phyloP scores from a whole-genome alignment of 2,797 vertebrate genomes.

The Tachyglossus aculeatus region DNA sequence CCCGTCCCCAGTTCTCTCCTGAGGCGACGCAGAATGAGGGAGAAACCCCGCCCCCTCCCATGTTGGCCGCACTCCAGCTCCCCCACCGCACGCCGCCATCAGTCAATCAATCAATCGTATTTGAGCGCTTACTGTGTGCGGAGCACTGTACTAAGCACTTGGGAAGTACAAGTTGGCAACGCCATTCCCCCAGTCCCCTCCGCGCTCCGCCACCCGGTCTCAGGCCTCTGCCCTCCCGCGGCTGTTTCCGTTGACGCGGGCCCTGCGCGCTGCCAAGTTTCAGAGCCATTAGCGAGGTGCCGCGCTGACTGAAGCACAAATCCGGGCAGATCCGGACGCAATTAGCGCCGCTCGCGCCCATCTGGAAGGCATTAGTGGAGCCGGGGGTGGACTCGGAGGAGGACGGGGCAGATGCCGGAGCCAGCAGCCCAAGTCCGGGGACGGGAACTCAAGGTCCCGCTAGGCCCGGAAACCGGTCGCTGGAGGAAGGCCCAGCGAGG shows the following conservation, averaged over 20 bases:
- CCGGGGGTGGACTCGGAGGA: conserved; percentile 48
- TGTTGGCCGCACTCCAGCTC: neutral
- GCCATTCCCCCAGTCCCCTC: no score
- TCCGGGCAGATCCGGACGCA: conserved; percentile 90
- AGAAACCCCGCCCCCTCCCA: neutral
- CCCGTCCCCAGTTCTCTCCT: no score
- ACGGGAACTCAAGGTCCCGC: no score
- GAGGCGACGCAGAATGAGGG: conserved; percentile 53
- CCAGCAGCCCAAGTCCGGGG: no score
- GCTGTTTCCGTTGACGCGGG: conserved; percentile 77
- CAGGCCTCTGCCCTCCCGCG: conserved; percentile 59
- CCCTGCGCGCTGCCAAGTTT: conserved; percentile 78
- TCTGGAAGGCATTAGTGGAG: conserved; percentile 89
- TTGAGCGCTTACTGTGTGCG: no score
- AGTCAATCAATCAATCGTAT: no score
- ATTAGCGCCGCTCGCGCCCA: conserved; percentile 90
- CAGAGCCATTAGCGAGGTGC: conserved; percentile 81
- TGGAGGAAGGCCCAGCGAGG: neutral
- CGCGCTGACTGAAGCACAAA: conserved; percentile 85
- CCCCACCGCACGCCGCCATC: neutral
- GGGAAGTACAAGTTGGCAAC: no score
- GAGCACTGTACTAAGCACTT: no score
- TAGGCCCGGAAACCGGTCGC: neutral
- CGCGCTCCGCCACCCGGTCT: conserved; percentile 55
- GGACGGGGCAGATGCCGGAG: conserved; percentile 69